A percentile compares a stretch with the other conserved stretches of the same genome.
Evolutionary conservation across 2,888 invertebrate species (phyloP).

Genomic region (Cepaea hortensis): DNA sequence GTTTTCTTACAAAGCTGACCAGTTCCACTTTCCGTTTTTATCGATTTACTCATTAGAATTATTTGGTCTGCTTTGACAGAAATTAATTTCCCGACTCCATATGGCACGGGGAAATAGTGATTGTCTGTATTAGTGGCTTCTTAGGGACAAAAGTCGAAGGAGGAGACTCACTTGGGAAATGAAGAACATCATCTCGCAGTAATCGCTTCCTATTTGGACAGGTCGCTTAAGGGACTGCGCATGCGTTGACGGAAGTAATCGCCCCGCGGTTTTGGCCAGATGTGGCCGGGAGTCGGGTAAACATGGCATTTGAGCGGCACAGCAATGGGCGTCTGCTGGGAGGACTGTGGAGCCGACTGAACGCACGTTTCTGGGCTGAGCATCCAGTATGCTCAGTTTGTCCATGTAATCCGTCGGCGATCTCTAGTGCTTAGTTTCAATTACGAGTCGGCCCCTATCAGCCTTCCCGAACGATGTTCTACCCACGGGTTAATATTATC

Average conservation of each 20-base stretch:
- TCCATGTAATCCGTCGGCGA: slow-evolving; percentile 37
- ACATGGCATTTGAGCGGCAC: slow-evolving; percentile 47
- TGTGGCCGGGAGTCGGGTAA: slow-evolving; percentile 31
- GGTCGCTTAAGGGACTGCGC: slow-evolving; percentile 45
- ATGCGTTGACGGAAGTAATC: slow-evolving; percentile 45
- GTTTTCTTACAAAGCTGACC: no score
- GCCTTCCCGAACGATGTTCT: slow-evolving; percentile 35
- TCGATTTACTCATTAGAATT: slow-evolving; percentile 18
- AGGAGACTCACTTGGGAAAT: slow-evolving; percentile 29
- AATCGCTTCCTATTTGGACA: slow-evolving; percentile 43
- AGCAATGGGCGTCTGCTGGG: slow-evolving; percentile 14
- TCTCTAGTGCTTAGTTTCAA: slow-evolving; percentile 45
- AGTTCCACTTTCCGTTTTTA: no score
- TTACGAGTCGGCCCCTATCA: slow-evolving; percentile 37
- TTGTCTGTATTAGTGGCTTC: slow-evolving; percentile 33
- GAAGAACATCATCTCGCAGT: slow-evolving; percentile 38
- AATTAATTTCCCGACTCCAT: slow-evolving; percentile 34
- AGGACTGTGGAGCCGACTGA: neutral
- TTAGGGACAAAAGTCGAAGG: slow-evolving; percentile 34
- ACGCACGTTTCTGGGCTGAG: slow-evolving; percentile 40
- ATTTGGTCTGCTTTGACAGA: slow-evolving; percentile 25
- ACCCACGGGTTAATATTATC: slow-evolving; percentile 26
- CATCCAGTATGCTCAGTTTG: slow-evolving; percentile 28
- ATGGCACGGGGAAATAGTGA: slow-evolving; percentile 23
- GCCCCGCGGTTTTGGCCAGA: slow-evolving; percentile 45